phyloP scores from a whole-genome alignment of 2,113 vertebrate species.

The Cryptoleucopteryx plumbea region DNA sequence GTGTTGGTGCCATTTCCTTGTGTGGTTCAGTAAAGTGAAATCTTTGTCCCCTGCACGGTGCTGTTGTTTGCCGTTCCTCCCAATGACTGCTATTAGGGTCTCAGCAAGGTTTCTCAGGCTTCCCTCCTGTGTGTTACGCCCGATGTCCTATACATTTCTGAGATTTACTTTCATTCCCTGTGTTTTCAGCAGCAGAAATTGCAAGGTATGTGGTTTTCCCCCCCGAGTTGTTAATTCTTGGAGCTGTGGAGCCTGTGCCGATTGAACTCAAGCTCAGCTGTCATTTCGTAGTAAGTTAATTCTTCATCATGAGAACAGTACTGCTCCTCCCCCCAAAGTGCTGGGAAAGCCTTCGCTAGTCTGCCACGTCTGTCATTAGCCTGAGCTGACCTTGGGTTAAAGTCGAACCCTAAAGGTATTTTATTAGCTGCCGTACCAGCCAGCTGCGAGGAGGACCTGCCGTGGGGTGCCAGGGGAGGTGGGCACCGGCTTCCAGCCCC shows the following conservation, averaged over 20 bases:
- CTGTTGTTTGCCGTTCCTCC: background rate
- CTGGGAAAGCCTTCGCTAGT: background rate
- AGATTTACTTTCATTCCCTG: background rate
- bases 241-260: background rate
- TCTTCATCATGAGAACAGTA: background rate
- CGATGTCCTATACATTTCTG: background rate
- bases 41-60: accelerated
- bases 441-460: background rate
- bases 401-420: background rate
- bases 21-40: background rate
- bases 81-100: background rate
- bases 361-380: background rate
- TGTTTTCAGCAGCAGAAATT: background rate
- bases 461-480: accelerated
- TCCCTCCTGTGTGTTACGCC: background rate
- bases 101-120: background rate
- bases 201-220: background rate
- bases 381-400: background rate
- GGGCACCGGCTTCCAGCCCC: background rate
- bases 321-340: background rate
- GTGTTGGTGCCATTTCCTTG: background rate
- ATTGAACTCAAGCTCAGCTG: background rate
- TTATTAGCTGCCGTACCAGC: background rate
- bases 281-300: background rate
- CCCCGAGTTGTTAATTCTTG: background rate